These are phyloP conservation scores for Marronus borbonicus DNA, from an alignment of 2,888 invertebrate genomes.

Conservation along the genomic window DNA sequence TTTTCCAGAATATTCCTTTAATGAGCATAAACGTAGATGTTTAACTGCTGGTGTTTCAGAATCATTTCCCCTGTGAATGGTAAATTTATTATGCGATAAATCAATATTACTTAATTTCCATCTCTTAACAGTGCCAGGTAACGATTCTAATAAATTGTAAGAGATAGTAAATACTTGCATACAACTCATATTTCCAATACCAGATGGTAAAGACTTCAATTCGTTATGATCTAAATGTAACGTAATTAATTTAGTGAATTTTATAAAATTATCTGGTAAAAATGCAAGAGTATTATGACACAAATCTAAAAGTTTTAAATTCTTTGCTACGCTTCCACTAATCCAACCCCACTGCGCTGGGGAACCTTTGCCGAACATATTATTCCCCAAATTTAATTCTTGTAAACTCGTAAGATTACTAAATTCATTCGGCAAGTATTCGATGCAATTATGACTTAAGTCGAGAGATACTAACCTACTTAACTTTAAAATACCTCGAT, in stretches of 20 bases:
- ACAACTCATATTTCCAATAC: conserved; percentile 75
- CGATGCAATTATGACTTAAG: conserved; percentile 81
- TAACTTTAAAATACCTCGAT: conserved; percentile 80
- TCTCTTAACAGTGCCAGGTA: conserved; percentile 77
- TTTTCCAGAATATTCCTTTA: conserved; percentile 74
- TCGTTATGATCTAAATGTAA: conserved; percentile 78
- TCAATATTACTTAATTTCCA: conserved; percentile 74
- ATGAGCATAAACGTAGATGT: conserved; percentile 70
- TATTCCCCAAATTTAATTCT: conserved; percentile 78
- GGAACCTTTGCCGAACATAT: conserved; percentile 75
- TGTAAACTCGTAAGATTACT: conserved; percentile 76
- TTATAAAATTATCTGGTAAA: conserved; percentile 78
- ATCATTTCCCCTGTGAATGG: conserved; percentile 56
- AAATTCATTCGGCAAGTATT: conserved; percentile 79
- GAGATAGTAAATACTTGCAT: conserved; percentile 74
- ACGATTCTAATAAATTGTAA: conserved; percentile 71
- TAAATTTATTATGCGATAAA: conserved; percentile 75
- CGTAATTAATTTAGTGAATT: conserved; percentile 75
- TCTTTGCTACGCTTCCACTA: conserved; percentile 72
- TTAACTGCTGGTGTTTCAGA: conserved; percentile 50
- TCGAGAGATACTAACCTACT: conserved; percentile 78
- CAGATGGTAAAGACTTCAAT: conserved; percentile 76
- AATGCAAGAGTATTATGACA: conserved; percentile 74
- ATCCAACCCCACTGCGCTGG: conserved; percentile 80
- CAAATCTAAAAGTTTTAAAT: conserved; percentile 77